Evolutionary conservation across 2,888 invertebrate species (phyloP).

Genomic region (Mayetiola destructor): DNA sequence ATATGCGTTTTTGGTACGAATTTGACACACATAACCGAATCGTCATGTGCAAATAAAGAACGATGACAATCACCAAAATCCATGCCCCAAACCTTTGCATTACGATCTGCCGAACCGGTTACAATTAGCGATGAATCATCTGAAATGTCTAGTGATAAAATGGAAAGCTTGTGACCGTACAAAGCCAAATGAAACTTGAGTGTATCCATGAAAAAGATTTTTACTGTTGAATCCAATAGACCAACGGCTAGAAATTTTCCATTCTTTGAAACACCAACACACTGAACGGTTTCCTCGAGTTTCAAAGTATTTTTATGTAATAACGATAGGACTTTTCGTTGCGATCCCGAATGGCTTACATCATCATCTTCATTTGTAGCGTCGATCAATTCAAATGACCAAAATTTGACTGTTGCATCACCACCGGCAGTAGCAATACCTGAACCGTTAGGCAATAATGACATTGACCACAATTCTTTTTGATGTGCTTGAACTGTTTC

Average conservation of each 20-base stretch:
- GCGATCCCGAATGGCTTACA: conserved; percentile 17
- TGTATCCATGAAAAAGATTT: conserved; percentile 86
- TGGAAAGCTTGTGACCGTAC: conserved; percentile 93
- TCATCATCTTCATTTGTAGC: conserved; percentile 39
- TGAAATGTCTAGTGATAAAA: conserved; percentile 84
- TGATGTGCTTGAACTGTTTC: conserved; percentile 74
- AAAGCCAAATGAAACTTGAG: conserved; percentile 91
- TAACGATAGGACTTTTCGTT: conserved; percentile 50
- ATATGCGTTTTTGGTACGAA: conserved; percentile 87
- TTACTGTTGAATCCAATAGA: conserved; percentile 83
- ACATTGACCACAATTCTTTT: conserved; percentile 64
- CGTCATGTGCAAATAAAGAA: conserved; percentile 91
- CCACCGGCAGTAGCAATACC: conserved; percentile 76
- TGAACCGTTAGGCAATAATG: conserved; percentile 65
- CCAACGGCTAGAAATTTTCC: conserved; percentile 78
- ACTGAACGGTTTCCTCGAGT: conserved; percentile 74
- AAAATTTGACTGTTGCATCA: conserved; percentile 82
- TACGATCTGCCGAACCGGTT: conserved; percentile 91
- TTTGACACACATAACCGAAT: conserved; percentile 75
- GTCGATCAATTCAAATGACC: conserved; percentile 78
- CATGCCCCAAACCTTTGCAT: conserved; percentile 95
- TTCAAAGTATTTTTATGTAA: conserved; percentile 69
- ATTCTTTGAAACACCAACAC: conserved; percentile 70
- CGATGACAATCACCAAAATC: conserved; percentile 98
- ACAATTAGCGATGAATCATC: conserved; percentile 73